Evolutionary conservation across 2,797 vertebrate species (phyloP), one percentile per base, ranked within the genome.

Genomic region (Clarias fuscus): DNA sequence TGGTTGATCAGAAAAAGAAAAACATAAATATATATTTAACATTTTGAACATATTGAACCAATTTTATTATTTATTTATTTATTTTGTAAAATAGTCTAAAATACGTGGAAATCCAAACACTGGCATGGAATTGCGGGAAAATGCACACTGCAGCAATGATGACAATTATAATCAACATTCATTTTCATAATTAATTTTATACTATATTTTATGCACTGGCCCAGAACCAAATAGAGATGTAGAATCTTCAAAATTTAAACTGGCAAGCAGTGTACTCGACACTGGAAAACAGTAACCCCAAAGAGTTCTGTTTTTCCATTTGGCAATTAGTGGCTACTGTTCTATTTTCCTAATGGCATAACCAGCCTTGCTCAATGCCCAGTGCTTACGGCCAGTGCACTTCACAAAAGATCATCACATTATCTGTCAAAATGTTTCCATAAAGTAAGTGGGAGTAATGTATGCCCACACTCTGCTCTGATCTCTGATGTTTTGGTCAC

Each of bases 401-500:
- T 85, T 87, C 82, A 85, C 30, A 70, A 71, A 80, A 73, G 65
- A 90, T 82, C 88, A 93, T 91, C 91, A 93, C 91, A 91, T 92
- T 93, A 94, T 89, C 92, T 92, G 92, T 92, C 84, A 87, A 91
- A 61, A 2, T n/a, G 68, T 86, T 77, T 89, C 72, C 56, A 81
- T 73, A 71, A 80, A 87, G 68, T 80, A 64, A 61, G 70, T 76
- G 90, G 92, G 92, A 92, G 93, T 93, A 92, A 91, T 90, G 91
- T 93, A 88, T 92, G 90, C 89, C 89, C 90, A 87, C 93, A 92
- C 91, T 91, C 61, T 72, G 67, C 80, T 86, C 72, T 72, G 75
- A 88, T 81, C 85, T 86, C 88, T 89, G 81, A 90, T 64, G 84
- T 86, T 88, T 78, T 48, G 17, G 75, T 40, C 7, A 5, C 27